A percentile compares a stretch with the other conserved stretches of the same genome.
Conservation (phyloP, 2,888 invertebrate species). For the Frankliniella intonsa region DNA sequence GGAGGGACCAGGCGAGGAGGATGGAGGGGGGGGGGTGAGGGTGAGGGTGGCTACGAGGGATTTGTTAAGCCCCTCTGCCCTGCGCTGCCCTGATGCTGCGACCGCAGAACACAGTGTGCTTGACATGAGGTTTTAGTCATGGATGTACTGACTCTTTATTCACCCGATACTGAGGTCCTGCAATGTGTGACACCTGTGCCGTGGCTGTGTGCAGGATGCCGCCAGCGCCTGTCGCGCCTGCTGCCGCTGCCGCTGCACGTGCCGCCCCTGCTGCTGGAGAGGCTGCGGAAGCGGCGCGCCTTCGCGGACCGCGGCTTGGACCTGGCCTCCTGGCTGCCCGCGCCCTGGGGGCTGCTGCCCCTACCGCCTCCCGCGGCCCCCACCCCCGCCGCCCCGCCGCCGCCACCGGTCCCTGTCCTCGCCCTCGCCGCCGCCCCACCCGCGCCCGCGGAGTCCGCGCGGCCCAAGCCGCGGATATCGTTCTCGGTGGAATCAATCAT, state of each 20-base stretch:
- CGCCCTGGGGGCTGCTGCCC: constrained; percentile 81
- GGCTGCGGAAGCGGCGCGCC: constrained; percentile 82
- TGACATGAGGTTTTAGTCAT: too few relatives aligned
- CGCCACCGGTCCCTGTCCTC: constrained; percentile 40
- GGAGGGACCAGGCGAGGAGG: neutral
- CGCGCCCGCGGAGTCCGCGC: constrained; percentile 41
- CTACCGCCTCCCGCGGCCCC: constrained; percentile 43
- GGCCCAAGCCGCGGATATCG: constrained; percentile 4
- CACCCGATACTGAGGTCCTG: too few relatives aligned
- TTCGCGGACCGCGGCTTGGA: constrained; percentile 86
- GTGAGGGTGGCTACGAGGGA: neutral
- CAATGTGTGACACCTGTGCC: too few relatives aligned
- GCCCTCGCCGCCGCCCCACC: constrained; percentile 29
- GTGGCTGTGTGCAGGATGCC: constrained; percentile 62
- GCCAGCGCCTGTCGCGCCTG: constrained; percentile 18
- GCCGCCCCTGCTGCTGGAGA: constrained; percentile 10
- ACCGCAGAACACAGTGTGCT: too few relatives aligned
- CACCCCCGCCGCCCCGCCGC: constrained; percentile 31
- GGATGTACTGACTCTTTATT: too few relatives aligned
- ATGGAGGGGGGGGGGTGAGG: neutral
- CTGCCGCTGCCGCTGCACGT: neutral
- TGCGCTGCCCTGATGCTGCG: too few relatives aligned
- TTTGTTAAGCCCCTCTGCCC: too few relatives aligned
- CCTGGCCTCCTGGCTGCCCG: constrained; percentile 21
- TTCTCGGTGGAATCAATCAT: constrained; percentile 12